phyloP scores from a whole-genome alignment of 2,888 invertebrate genomes.

The Rhamphomyia laevipes region DNA sequence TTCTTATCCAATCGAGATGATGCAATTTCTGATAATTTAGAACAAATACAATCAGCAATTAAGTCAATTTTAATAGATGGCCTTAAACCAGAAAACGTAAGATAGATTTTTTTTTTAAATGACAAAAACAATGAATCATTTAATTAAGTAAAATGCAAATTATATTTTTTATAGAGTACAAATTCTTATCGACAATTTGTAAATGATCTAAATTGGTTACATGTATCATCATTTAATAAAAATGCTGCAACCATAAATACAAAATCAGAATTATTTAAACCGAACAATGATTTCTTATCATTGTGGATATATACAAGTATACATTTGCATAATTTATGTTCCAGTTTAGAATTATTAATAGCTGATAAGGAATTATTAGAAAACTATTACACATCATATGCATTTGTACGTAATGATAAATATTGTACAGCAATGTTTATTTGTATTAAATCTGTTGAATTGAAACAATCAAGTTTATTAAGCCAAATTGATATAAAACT shows the following conservation, averaged over 20 bases:
- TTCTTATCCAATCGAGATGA: conserved; percentile 14
- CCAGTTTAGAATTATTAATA: conserved; percentile 45
- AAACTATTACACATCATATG: conserved; percentile 44
- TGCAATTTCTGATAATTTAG: conserved; percentile 8
- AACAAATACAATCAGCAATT: conserved; percentile 13
- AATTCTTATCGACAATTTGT: conserved; percentile 7
- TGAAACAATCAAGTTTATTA: conserved; percentile 47
- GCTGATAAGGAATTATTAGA: conserved; percentile 49
- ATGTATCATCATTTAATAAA: conserved; percentile 4
- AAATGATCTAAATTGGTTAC: conserved; percentile 14
- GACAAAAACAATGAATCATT: neutral
- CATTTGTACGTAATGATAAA: conserved; percentile 47
- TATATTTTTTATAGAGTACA: neutral
- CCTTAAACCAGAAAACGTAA: conserved; percentile 12
- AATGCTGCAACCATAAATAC: neutral
- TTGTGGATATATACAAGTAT: conserved; percentile 25
- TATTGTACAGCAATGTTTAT: conserved; percentile 50
- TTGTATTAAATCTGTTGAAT: conserved; percentile 51
- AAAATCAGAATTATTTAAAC: conserved; percentile 5
- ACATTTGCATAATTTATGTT: conserved; percentile 27
- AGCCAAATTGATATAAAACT: conserved; percentile 50
- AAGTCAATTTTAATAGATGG: conserved; percentile 15
- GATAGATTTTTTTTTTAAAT: neutral
- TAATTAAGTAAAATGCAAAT: neutral
- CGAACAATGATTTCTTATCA: conserved; percentile 17